Percentiles rank a stretch among this genome's conserved stretches.
Conservation (phyloP, 2,113 vertebrate species). For the Ophthalmotilapia sp. region DNA sequence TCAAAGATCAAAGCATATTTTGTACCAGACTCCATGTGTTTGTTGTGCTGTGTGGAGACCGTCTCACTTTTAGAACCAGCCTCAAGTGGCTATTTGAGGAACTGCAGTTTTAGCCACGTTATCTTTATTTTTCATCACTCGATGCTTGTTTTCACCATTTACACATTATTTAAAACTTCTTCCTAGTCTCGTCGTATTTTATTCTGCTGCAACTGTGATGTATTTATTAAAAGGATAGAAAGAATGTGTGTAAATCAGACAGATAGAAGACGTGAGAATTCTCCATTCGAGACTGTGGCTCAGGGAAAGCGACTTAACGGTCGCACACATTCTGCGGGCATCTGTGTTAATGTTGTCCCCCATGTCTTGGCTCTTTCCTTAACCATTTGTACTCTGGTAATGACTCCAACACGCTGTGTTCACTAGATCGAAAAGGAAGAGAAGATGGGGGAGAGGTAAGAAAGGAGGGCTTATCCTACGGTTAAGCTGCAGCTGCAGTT, state of each 20-base stretch:
- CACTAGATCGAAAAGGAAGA: constrained; percentile 45
- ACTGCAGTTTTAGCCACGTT: not conserved
- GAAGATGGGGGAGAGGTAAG: constrained; percentile 3
- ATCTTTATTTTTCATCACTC: not conserved
- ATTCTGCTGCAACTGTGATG: not conserved
- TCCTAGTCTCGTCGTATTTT: accelerated
- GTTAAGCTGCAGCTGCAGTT: constrained; percentile 67
- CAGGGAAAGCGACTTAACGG: not conserved
- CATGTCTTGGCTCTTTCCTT: constrained; percentile 37
- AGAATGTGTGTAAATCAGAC: not conserved
- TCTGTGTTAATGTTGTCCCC: constrained; percentile 17
- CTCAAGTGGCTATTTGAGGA: not conserved
- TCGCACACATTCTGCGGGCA: not conserved
- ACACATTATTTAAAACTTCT: not conserved
- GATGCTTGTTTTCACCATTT: not conserved
- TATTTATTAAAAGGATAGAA: not conserved
- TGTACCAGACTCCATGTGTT: not conserved
- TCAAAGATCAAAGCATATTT: not conserved
- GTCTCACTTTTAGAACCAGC: not conserved
- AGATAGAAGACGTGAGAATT: not conserved
- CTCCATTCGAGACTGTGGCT: not conserved
- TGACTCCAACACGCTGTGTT: constrained; percentile 53
- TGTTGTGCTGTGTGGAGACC: accelerated
- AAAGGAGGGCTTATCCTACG: constrained; percentile 40
- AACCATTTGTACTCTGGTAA: constrained; percentile 55